These are phyloP conservation scores for Drosophila lini DNA, from an alignment of 1,140 invertebrate genomes.

Conservation along the genomic window DNA sequence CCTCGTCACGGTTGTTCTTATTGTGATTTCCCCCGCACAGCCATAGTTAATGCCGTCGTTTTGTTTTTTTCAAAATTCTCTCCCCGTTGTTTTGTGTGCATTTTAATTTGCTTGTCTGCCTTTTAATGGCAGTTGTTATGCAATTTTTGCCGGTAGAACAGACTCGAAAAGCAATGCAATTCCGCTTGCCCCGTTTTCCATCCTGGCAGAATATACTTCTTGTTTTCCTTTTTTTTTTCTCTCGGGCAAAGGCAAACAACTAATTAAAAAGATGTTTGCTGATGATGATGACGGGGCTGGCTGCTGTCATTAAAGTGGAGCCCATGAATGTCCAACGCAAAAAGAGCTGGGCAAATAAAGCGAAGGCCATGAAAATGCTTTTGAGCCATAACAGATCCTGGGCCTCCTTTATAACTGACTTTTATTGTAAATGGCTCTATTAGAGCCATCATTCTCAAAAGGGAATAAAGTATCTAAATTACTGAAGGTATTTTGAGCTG, in stretches of 20 bases:
- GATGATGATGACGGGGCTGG: slow-evolving; percentile 13
- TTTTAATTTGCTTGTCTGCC: slow-evolving; percentile 79
- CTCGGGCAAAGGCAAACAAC: slow-evolving; percentile 42
- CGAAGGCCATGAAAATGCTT: slow-evolving; percentile 4
- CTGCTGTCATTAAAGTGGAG: slow-evolving; percentile 41
- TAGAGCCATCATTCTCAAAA: neutral
- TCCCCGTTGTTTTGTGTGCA: slow-evolving; percentile 34
- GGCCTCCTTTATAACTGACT: slow-evolving; percentile 1
- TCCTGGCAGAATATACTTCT: slow-evolving; percentile 18
- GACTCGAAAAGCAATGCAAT: slow-evolving; percentile 66
- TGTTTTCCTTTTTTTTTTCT: slow-evolving; percentile 25
- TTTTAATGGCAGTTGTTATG: slow-evolving; percentile 78
- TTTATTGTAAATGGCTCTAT: slow-evolving; percentile 16
- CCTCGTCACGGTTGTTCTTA: slow-evolving; percentile 38
- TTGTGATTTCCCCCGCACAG: slow-evolving; percentile 22
- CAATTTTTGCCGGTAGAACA: slow-evolving; percentile 56
- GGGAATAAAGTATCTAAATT: neutral
- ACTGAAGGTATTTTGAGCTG: too few relatives aligned
- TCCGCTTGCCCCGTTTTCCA: slow-evolving; percentile 10
- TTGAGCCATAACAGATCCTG: neutral
- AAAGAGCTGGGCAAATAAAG: slow-evolving; percentile 20
- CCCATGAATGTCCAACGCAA: slow-evolving; percentile 17
- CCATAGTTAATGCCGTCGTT: slow-evolving; percentile 21
- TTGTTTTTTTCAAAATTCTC: slow-evolving; percentile 28
- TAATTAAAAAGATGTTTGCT: slow-evolving; percentile 74